These are phyloP conservation scores for Eupithecia centaureata DNA, from an alignment of 2,888 invertebrate species.

Conservation along the genomic window DNA sequence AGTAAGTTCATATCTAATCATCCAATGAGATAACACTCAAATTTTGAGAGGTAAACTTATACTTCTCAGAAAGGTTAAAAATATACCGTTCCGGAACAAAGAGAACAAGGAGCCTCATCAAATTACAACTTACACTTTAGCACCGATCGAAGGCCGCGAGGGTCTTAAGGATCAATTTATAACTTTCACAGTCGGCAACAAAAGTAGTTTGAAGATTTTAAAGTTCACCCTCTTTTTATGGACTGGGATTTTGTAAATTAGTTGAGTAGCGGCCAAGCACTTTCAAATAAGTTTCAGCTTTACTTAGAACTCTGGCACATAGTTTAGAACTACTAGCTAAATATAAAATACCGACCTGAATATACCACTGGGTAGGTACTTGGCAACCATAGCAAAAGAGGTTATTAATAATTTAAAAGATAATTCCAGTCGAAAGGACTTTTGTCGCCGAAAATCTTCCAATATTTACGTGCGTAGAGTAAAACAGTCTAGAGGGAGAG, in stretches of 20 bases:
- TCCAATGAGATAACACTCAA: neutral
- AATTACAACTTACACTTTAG: conserved; percentile 36
- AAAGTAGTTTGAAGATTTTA: conserved; percentile 13
- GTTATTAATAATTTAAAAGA: conserved; percentile 3
- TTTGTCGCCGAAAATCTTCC: conserved; percentile 12
- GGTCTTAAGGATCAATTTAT: conserved; percentile 40
- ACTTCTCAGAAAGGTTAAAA: neutral
- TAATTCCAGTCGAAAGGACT: neutral
- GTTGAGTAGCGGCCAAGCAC: neutral
- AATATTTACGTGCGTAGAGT: conserved; percentile 23
- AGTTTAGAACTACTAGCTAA: neutral
- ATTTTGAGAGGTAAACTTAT: neutral
- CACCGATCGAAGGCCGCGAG: conserved; percentile 38
- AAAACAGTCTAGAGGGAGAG: conserved; percentile 21
- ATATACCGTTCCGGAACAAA: conserved; percentile 16
- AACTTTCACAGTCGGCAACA: conserved; percentile 30
- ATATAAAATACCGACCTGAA: neutral
- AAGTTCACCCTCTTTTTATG: neutral
- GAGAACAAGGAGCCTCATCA: conserved; percentile 32
- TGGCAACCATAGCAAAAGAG: neutral
- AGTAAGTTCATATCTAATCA: neutral
- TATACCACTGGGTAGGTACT: neutral
- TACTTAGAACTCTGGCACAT: neutral
- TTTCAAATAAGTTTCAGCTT: neutral
- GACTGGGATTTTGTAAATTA: conserved; percentile 4